phyloP scores from a whole-genome alignment of 2,797 vertebrate species.

The Geotrypetes seraphini region DNA sequence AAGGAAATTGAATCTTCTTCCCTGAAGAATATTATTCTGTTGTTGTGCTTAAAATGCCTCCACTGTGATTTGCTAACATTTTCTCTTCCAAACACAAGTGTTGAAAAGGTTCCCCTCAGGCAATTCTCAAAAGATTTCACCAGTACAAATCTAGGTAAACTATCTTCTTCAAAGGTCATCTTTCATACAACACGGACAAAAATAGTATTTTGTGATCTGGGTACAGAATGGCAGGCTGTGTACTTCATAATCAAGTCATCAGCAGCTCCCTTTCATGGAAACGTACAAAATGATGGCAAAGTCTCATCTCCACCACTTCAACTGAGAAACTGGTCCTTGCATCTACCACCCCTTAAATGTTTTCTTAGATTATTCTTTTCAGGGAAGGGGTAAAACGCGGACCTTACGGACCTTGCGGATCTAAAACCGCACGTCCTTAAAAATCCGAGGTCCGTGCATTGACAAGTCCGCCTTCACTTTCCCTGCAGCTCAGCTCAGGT shows the following conservation, averaged over 20 bases:
- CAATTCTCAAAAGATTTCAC: constrained; percentile 58
- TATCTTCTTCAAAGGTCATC: constrained; percentile 40
- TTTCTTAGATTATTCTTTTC: no score
- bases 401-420: no score
- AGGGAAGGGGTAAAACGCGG: no score
- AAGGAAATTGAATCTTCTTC: constrained; percentile 39
- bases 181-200: constrained; percentile 47
- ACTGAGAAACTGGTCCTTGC: no score
- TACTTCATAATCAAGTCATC: constrained; percentile 22
- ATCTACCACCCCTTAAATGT: no score
- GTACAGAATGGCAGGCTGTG: constrained; percentile 11
- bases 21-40: constrained; percentile 41
- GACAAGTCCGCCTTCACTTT: no score
- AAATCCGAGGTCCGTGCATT: no score
- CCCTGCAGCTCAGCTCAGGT: no score
- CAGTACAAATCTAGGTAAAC: constrained; percentile 31
- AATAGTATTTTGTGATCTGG: constrained; percentile 43
- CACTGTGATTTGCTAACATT: constrained; percentile 54
- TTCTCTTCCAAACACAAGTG: constrained; percentile 46
- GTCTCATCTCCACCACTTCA: no score
- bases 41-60: constrained; percentile 47
- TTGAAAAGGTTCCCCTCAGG: constrained; percentile 47
- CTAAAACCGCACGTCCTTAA: no score
- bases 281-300: no score
- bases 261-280: no score